Evolutionary conservation across 2,113 vertebrate genomes (phyloP).

Genomic region (Delphinus delphis): DNA sequence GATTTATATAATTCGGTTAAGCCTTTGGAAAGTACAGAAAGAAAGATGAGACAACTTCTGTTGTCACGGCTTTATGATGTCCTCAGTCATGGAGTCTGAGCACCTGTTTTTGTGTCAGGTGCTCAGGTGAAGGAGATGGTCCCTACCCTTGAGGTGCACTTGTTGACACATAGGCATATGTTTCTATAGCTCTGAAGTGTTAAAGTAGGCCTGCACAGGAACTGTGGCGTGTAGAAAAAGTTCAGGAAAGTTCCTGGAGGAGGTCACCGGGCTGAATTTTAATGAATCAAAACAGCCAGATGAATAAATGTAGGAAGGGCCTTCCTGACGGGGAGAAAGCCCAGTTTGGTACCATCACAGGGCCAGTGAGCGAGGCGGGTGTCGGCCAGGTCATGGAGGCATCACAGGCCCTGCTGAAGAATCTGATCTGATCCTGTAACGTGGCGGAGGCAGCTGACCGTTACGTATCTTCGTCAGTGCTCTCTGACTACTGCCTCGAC

Average conservation of each 20-base stretch:
- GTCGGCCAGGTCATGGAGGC: neutral
- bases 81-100: neutral
- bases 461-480: neutral
- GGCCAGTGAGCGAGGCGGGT: rapidly evolving
- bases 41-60: neutral
- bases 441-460: no score
- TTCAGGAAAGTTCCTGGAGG: neutral
- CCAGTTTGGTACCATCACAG: neutral
- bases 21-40: neutral
- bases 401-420: neutral
- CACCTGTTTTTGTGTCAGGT: neutral
- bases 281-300: neutral
- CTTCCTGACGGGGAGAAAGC: neutral
- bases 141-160: neutral
- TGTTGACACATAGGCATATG: neutral
- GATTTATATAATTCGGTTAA: neutral
- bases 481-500: neutral
- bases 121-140: neutral
- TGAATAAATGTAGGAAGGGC: neutral
- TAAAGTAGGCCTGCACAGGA: neutral
- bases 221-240: neutral
- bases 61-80: neutral
- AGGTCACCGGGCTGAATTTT: neutral
- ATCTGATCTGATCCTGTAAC: neutral
- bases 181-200: neutral